Evolutionary conservation across 2,797 vertebrate species (phyloP).

Genomic region (Heliangelus exortis): DNA sequence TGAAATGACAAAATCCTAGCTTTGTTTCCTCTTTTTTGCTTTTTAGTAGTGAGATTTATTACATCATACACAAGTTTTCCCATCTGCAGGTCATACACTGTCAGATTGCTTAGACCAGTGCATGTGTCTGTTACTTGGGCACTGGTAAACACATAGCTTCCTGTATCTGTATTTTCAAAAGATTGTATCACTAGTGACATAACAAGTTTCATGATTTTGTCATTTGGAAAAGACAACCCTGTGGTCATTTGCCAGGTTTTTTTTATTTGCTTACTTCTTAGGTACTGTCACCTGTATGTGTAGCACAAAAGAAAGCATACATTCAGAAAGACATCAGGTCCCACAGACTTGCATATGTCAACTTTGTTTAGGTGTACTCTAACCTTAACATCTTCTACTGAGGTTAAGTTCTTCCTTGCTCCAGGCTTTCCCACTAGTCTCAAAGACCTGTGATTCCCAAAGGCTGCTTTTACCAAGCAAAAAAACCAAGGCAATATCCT

Average conservation of each 20-base stretch:
- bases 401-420: too few relatives aligned
- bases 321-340: too few relatives aligned
- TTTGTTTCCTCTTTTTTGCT: conserved; percentile 46
- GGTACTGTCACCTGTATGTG: conserved; percentile 19
- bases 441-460: too few relatives aligned
- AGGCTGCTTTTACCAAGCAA: too few relatives aligned
- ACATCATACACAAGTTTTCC: neutral
- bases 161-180: conserved; percentile 27
- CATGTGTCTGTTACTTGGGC: neutral
- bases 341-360: too few relatives aligned
- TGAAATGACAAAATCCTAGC: conserved; percentile 72
- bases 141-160: neutral
- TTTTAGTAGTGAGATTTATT: conserved; percentile 53
- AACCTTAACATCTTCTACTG: too few relatives aligned
- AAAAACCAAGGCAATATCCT: neutral
- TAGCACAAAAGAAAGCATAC: conserved; percentile 35
- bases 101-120: neutral
- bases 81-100: conserved; percentile 22
- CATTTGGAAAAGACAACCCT: conserved; percentile 13
- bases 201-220: neutral
- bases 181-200: neutral
- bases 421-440: too few relatives aligned
- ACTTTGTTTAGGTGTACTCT: too few relatives aligned
- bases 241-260: neutral
- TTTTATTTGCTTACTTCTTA: neutral